Percentiles rank a stretch among this genome's conserved stretches.
Evolutionary conservation across 2,113 vertebrate genomes (phyloP).

Genomic region (Pterocles burchelli): DNA sequence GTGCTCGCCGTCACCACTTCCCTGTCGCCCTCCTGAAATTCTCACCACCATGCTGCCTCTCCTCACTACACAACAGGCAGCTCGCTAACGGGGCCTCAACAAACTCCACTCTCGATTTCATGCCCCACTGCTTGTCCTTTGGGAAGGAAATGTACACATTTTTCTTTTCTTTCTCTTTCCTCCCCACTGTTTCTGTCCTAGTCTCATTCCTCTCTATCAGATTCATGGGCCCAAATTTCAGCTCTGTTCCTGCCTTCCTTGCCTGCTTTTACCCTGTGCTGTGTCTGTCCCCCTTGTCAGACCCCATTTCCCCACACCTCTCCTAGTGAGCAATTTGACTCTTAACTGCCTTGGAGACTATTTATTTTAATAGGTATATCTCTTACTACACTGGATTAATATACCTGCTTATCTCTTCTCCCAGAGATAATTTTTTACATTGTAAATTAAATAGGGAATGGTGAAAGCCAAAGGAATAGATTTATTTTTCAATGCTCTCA

Average conservation of each 20-base stretch:
- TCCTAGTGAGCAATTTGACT: background rate
- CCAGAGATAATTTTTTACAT: slow-evolving; percentile 1
- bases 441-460: slow-evolving; percentile 13
- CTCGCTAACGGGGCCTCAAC: fast-evolving
- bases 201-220: background rate
- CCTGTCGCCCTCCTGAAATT: fast-evolving
- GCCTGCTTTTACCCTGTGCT: background rate
- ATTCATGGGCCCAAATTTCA: background rate
- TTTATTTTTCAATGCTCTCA: background rate
- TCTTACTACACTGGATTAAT: slow-evolving; percentile 15
- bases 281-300: background rate
- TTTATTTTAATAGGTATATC: slow-evolving; percentile 12
- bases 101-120: background rate
- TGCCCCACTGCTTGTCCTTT: background rate
- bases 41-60: fast-evolving
- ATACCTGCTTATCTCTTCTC: slow-evolving; percentile 23
- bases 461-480: slow-evolving; percentile 4
- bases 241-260: background rate
- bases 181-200: background rate
- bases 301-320: background rate
- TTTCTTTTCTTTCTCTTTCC: background rate
- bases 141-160: fast-evolving
- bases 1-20: fast-evolving
- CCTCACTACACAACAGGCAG: fast-evolving
- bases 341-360: background rate